These are phyloP conservation scores for Sarcophilus harrisii DNA, from an alignment of 2,797 vertebrate species.

Conservation along the genomic window DNA sequence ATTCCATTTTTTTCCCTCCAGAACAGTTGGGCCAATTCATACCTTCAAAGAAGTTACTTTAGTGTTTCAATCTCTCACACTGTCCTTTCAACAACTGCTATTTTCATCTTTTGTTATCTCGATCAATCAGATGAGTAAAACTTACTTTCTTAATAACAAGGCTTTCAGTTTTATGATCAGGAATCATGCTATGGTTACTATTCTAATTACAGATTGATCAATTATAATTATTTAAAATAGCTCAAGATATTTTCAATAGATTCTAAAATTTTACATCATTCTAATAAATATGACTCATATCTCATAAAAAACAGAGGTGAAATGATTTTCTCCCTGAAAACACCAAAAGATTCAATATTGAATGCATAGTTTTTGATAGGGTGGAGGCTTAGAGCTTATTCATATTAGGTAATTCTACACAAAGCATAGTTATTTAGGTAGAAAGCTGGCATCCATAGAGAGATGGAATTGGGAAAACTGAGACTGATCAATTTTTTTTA, in stretches of 20 bases:
- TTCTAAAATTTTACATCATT: neutral
- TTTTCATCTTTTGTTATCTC: neutral
- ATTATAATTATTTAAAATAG: neutral
- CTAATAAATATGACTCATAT: neutral
- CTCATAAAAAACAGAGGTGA: neutral
- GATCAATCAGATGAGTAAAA: neutral
- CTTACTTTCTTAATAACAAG: neutral
- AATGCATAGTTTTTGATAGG: neutral
- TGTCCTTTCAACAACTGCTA: neutral
- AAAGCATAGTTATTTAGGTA: neutral
- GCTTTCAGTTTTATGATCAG: neutral
- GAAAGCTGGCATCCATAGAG: neutral
- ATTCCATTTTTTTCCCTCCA: neutral
- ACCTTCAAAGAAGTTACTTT: neutral
- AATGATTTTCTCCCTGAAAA: neutral
- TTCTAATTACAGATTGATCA: neutral
- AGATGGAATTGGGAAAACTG: neutral
- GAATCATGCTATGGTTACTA: neutral
- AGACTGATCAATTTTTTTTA: neutral
- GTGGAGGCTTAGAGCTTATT: neutral
- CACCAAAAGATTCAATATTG: neutral
- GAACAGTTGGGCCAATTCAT: neutral
- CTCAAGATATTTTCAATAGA: neutral
- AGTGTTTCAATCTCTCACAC: neutral
- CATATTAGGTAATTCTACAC: neutral